Conservation (phyloP, 2,797 vertebrate genomes). For the Phoxinus dragarum region DNA sequence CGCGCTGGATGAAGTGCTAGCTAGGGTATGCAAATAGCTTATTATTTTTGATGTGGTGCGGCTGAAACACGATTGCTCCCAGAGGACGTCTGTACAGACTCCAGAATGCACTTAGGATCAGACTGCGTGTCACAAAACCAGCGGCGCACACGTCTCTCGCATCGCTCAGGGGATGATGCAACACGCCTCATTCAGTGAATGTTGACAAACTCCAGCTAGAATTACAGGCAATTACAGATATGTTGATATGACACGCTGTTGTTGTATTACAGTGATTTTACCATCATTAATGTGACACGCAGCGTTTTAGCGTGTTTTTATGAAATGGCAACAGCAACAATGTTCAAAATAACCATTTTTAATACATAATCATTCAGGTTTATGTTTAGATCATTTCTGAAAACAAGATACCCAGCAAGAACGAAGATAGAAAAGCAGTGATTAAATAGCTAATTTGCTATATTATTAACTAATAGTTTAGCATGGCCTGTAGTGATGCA, state of each 20-base stretch:
- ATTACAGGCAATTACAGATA: slow-evolving; percentile 32
- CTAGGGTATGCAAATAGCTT: slow-evolving; percentile 31
- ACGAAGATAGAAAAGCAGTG: background rate
- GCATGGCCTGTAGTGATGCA: background rate
- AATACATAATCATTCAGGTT: background rate
- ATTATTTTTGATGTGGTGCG: slow-evolving; percentile 37
- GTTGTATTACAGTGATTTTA: slow-evolving; percentile 24
- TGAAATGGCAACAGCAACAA: background rate
- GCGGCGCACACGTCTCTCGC: background rate
- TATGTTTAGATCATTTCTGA: background rate
- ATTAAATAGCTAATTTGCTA: background rate
- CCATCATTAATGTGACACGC: background rate
- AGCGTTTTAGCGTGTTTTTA: background rate
- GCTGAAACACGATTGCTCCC: slow-evolving; percentile 32
- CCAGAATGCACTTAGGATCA: slow-evolving; percentile 12
- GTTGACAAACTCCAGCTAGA: slow-evolving; percentile 26
- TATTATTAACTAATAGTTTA: background rate
- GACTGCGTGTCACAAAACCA: background rate
- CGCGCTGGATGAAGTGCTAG: slow-evolving; percentile 26
- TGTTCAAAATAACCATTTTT: background rate
- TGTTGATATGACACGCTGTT: slow-evolving; percentile 6
- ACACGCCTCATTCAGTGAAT: slow-evolving; percentile 21
- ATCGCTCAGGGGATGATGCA: background rate
- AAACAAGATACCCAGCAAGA: background rate
- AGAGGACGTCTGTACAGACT: slow-evolving; percentile 23